Percentiles rank a stretch among this genome's conserved stretches.
These are phyloP conservation scores for Spisula subtruncata DNA, from an alignment of 2,888 invertebrate genomes.

Conservation along the genomic window DNA sequence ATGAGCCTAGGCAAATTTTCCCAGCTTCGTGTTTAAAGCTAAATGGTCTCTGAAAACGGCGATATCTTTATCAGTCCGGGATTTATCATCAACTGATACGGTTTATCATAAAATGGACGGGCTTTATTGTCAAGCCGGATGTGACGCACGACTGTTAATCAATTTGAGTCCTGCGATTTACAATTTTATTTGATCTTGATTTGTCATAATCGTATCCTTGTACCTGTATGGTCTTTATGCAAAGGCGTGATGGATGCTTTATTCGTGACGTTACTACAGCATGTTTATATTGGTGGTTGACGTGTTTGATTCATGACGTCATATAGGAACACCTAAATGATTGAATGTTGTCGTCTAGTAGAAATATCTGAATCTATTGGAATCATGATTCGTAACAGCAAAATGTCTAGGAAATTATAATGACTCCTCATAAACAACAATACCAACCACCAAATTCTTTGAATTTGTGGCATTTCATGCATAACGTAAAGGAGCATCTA, in stretches of 20 bases:
- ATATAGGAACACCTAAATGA: no score
- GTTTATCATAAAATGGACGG: constrained; percentile 10
- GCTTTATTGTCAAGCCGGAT: not conserved
- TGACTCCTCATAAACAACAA: no score
- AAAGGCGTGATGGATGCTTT: not conserved
- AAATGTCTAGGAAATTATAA: no score
- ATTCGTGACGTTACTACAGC: not conserved
- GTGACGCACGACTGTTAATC: not conserved
- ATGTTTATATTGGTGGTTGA: no score
- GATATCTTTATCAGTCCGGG: constrained; percentile 17
- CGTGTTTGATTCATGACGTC: no score
- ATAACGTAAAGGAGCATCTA: no score
- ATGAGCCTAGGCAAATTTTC: not conserved
- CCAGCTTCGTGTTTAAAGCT: not conserved
- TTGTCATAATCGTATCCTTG: not conserved
- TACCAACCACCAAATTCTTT: no score
- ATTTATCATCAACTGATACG: constrained; percentile 19
- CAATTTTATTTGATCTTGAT: constrained; percentile 23
- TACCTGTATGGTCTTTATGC: not conserved
- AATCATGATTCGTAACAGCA: no score
- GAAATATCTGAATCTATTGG: no score
- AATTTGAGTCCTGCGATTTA: not conserved
- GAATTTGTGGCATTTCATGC: no score
- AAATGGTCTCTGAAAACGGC: constrained; percentile 14
- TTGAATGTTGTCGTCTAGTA: no score